Conservation (phyloP, 2,888 invertebrate species). For the Imbricaverruca yamaguchii region DNA sequence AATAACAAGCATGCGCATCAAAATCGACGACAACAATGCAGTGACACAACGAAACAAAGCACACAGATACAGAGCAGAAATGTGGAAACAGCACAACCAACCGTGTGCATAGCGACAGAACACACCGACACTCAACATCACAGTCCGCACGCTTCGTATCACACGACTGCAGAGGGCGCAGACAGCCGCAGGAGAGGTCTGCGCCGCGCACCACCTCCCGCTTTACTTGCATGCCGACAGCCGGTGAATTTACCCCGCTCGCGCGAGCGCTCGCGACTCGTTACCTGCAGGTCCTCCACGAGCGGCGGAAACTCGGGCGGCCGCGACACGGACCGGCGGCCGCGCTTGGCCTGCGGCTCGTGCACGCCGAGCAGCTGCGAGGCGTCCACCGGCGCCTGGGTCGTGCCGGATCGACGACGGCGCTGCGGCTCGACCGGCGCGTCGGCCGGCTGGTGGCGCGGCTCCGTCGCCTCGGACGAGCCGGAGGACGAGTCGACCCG, state of each 20-base stretch:
- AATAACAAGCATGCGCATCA: background rate
- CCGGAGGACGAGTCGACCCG: too few species aligned
- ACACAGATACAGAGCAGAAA: too few species aligned
- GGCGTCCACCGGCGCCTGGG: background rate
- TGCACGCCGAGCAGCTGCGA: background rate
- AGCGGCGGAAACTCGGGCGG: constrained; percentile 19
- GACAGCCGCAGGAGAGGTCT: too few species aligned
- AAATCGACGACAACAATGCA: background rate
- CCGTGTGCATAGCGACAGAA: too few species aligned
- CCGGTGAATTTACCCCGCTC: background rate
- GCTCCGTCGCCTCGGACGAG: background rate
- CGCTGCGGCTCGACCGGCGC: background rate
- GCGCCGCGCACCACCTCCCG: too few species aligned
- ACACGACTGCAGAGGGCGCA: too few species aligned
- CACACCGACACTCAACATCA: too few species aligned
- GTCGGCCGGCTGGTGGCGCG: background rate
- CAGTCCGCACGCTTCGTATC: too few species aligned
- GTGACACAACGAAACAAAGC: too few species aligned
- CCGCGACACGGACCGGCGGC: constrained; percentile 1
- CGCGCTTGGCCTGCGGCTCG: background rate
- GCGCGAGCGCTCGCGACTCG: background rate
- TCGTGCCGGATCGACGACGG: background rate
- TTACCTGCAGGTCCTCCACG: constrained; percentile 1
- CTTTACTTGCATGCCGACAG: background rate
- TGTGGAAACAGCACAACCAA: too few species aligned